Conservation (phyloP, 2,888 invertebrate genomes). For the Norana najaformis region DNA sequence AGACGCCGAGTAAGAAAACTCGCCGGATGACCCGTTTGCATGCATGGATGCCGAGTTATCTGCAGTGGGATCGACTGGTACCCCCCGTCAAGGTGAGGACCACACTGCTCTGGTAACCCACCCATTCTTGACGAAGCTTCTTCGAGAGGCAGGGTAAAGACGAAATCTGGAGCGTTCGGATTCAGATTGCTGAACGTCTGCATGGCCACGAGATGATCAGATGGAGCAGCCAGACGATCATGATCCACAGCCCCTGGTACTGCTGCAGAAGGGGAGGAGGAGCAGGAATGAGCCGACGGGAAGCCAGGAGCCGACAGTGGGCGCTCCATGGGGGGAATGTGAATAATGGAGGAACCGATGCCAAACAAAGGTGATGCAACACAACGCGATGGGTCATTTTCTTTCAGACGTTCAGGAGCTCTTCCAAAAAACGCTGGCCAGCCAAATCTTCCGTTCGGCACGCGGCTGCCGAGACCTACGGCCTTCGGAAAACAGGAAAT, state of each 20-base stretch:
- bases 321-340: neutral
- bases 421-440: neutral
- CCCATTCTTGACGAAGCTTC: neutral
- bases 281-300: neutral
- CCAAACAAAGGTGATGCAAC: neutral
- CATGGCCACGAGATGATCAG: constrained; percentile 10
- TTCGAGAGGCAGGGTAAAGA: constrained; percentile 20
- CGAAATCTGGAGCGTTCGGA: constrained; percentile 32
- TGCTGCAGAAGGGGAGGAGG: neutral
- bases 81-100: neutral
- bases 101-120: neutral
- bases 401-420: neutral
- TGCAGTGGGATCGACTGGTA: neutral
- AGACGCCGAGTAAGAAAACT: neutral
- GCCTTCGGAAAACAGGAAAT: neutral
- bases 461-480: neutral
- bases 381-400: neutral
- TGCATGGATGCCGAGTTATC: neutral
- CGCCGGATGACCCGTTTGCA: neutral
- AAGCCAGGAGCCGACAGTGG: neutral
- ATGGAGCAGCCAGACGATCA: neutral
- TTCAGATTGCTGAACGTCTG: constrained; percentile 25
- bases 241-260: neutral
- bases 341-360: neutral
- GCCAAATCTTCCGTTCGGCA: neutral